phyloP scores from a whole-genome alignment of 2,113 vertebrate genomes.

The Galemys pyrenaicus region DNA sequence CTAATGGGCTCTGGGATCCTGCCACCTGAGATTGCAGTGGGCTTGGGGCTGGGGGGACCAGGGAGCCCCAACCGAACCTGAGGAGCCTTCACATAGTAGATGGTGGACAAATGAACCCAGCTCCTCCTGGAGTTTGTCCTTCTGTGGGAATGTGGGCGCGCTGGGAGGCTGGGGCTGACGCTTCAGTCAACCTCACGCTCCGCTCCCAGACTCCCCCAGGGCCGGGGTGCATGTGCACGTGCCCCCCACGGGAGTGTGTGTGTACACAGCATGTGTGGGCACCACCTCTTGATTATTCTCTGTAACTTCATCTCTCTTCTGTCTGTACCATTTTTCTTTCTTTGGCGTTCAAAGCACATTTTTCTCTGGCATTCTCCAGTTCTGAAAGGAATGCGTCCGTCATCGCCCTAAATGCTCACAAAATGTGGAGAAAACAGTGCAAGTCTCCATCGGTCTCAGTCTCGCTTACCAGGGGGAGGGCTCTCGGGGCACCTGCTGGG shows the following conservation, averaged over 20 bases:
- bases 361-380: neutral
- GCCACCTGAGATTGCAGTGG: too few relatives aligned
- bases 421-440: neutral
- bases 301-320: neutral
- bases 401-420: neutral
- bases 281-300: neutral
- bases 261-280: rapidly evolving
- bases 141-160: neutral
- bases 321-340: neutral
- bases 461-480: neutral
- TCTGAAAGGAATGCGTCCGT: neutral
- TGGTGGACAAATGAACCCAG: neutral
- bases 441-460: too few relatives aligned
- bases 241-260: too few relatives aligned
- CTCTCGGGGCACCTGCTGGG: rapidly evolving
- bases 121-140: neutral
- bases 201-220: rapidly evolving
- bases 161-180: neutral
- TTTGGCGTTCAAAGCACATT: neutral
- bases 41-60: neutral
- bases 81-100: neutral
- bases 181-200: too few relatives aligned
- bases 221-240: rapidly evolving
- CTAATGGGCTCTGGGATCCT: neutral
- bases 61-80: neutral